These are phyloP conservation scores for Kradibia gibbosae DNA, from an alignment of 1,140 invertebrate species.

Conservation along the genomic window DNA sequence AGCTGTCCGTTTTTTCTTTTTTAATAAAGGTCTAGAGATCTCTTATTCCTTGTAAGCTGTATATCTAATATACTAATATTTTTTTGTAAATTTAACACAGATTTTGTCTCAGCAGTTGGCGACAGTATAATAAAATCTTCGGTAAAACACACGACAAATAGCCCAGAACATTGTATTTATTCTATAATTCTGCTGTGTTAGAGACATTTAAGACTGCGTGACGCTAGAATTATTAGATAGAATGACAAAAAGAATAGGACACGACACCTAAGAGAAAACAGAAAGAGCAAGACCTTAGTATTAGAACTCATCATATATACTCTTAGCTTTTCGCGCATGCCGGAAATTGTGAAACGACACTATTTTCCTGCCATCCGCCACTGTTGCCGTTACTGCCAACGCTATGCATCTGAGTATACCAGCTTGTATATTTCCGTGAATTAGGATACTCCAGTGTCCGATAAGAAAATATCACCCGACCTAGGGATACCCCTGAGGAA, in stretches of 20 bases:
- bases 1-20: background rate
- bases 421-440: conserved; percentile 58
- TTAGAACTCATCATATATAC: conserved; percentile 16
- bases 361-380: conserved; percentile 60
- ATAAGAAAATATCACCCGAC: conserved; percentile 22
- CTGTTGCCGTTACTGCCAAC: conserved; percentile 4
- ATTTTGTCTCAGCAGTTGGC: too few relatives aligned
- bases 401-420: background rate
- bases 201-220: background rate
- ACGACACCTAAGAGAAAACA: background rate
- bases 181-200: background rate
- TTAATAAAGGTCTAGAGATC: background rate
- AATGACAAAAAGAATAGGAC: conserved; percentile 10
- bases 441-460: conserved; percentile 48
- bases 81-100: too few relatives aligned
- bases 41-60: background rate
- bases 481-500: background rate
- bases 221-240: background rate
- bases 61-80: background rate
- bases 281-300: conserved; percentile 17
- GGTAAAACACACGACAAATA: too few relatives aligned
- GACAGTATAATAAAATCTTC: too few relatives aligned
- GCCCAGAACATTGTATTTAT: too few relatives aligned
- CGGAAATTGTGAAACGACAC: conserved; percentile 65
- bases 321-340: conserved; percentile 42